Conservation (phyloP, 2,113 vertebrate genomes). For the Himantopus leucocephalus region DNA sequence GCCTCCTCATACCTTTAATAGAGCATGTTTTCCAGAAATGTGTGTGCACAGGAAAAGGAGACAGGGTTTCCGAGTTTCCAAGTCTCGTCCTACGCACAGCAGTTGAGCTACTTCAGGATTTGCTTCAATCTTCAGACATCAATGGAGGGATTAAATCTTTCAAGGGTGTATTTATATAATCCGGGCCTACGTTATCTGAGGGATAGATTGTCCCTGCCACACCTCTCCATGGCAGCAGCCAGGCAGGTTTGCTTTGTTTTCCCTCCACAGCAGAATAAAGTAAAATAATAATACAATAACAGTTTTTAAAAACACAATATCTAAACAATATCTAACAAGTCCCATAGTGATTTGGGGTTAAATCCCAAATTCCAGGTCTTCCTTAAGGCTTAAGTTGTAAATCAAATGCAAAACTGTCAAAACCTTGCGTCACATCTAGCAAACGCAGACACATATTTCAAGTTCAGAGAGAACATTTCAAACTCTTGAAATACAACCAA, state of each 20-base stretch:
- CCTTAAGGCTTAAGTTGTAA: not conserved
- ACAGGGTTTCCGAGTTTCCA: not conserved
- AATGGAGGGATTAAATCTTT: not conserved
- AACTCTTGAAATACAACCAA: not conserved
- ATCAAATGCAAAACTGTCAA: not conserved
- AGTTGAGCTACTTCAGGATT: not conserved
- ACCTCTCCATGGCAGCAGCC: not conserved
- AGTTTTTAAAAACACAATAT: accelerated
- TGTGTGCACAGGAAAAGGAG: not conserved
- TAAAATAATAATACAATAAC: not conserved
- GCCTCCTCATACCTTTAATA: not conserved
- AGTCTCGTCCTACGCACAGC: not conserved
- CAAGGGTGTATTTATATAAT: not conserved
- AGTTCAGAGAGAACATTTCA: constrained; percentile 6
- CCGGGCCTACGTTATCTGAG: not conserved
- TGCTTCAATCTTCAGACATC: not conserved
- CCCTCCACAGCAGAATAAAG: not conserved
- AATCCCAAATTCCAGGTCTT: not conserved
- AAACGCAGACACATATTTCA: constrained; percentile 10
- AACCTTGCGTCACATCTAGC: not conserved
- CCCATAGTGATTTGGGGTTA: not conserved
- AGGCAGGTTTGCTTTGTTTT: not conserved
- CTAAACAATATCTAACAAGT: not conserved
- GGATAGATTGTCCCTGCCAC: not conserved
- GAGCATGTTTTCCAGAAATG: not conserved